Evolutionary conservation across 2,888 invertebrate species (phyloP), one percentile per base, ranked within the genome.

Genomic region (Caenorhabditis uteleia): DNA sequence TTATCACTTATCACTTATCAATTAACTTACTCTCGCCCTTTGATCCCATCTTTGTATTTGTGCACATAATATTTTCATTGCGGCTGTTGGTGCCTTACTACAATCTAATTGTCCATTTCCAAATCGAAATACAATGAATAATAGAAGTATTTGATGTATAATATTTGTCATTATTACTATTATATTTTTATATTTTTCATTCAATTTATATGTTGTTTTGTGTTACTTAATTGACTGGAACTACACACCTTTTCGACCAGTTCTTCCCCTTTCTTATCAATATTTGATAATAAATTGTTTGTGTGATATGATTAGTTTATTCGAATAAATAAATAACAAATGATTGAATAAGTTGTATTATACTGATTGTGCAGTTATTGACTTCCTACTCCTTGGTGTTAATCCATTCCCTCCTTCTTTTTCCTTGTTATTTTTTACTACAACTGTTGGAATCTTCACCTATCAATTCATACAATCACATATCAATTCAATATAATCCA

Each of bases 41-140:
- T 50, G 48, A 49, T 71, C 71, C 71, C 71, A 71, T 38, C 45
- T 50, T 16, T 53, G 46, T 20, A 71, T 61, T 40, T 71, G 71
- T 29, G 36, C 33, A 33, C 71, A 71, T 10, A 71, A 20, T 10
- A 67, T 68, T 33, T 49, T 50, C 29, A 65, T 34, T 0, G 68
- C 64, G 0, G 50, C 47, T 3, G 64, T 70, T 26, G 70, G 70
- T 1, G 70, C 70, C 23, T 46, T 57, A 10, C 48, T 51, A 36
- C 70, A 70, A 42, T 69, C 68, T 8, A 58, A 27, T 18, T 62
- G 55, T 1, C 40, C 55, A 39, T 53, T 26, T 16, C 14, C 34
- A 33, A 21, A 26, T 0, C 48, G 43, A 29, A 56, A 38, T 3
- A 53, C 21, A 44, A 56, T 21, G 3, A 29, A 4, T 27, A 43